These are phyloP conservation scores for Pristis pectinata DNA, from an alignment of 2,797 vertebrate species.

Conservation along the genomic window DNA sequence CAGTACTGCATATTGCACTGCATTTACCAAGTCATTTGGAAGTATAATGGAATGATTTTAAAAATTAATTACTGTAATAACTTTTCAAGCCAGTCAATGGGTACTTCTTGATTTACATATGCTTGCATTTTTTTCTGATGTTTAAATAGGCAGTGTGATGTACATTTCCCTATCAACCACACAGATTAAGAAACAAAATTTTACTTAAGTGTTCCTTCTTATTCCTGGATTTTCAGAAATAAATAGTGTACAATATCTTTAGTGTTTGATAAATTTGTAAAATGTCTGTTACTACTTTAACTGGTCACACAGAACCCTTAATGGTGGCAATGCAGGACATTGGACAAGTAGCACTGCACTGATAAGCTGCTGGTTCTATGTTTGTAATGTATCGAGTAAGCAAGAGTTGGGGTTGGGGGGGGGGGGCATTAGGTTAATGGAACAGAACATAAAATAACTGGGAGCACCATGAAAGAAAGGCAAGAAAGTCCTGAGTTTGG, in stretches of 20 bases:
- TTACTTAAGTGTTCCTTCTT: not conserved
- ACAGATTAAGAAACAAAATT: not conserved
- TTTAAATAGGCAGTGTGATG: not conserved
- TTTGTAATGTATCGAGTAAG: not conserved
- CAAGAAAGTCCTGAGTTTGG: not conserved
- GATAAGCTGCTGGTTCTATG: not conserved
- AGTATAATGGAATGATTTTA: not conserved
- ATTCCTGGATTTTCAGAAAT: not conserved
- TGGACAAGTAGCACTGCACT: not conserved
- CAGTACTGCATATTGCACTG: not conserved
- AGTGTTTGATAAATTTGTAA: slow-evolving; percentile 2
- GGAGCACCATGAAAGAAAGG: not conserved
- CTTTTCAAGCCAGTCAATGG: not conserved
- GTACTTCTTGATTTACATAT: not conserved
- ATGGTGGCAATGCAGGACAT: not conserved
- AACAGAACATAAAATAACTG: not conserved
- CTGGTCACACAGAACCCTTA: not conserved
- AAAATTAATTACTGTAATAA: not conserved
- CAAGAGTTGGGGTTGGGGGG: not conserved
- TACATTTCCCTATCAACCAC: not conserved
- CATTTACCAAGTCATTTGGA: not conserved
- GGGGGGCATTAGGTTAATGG: no score
- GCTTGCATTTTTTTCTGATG: not conserved
- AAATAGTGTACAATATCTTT: not conserved
- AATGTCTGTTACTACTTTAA: not conserved